A percentile compares a stretch with the other conserved stretches of the same genome.
Evolutionary conservation across 2,797 vertebrate genomes (phyloP).

Genomic region (Acanthis flammea): DNA sequence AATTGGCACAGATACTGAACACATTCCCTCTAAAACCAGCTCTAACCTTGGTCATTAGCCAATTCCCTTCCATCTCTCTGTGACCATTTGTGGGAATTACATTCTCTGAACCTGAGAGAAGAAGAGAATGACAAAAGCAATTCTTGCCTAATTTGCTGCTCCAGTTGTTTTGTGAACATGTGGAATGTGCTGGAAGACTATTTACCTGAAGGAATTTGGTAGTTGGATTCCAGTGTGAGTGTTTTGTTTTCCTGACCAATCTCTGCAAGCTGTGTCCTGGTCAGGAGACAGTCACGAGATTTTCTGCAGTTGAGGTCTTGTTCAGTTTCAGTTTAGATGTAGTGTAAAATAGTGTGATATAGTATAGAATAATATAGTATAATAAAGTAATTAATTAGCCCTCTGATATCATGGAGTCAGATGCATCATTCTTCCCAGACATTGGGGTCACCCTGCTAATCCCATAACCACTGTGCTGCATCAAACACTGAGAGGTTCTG

Average conservation of each 20-base stretch:
- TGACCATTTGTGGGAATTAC: neutral
- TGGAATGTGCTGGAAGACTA: neutral
- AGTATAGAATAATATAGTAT: neutral
- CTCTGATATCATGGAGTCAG: neutral
- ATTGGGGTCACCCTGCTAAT: neutral
- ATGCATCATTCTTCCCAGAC: neutral
- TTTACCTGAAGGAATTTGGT: neutral
- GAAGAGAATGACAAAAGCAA: neutral
- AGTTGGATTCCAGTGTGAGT: neutral
- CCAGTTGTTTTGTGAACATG: neutral
- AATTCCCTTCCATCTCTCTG: neutral
- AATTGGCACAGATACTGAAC: neutral
- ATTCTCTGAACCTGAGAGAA: neutral
- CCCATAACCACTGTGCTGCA: neutral
- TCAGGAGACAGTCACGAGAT: neutral
- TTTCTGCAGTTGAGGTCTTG: neutral
- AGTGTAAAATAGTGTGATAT: neutral
- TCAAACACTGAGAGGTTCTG: fast-evolving
- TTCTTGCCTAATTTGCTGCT: neutral
- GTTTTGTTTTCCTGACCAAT: neutral
- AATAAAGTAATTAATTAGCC: neutral
- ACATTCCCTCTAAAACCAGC: neutral
- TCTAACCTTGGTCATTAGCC: neutral
- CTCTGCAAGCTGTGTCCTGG: neutral
- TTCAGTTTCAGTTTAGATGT: neutral